Evolutionary conservation across 2,113 vertebrate species (phyloP), one percentile per base, ranked within the genome.

Genomic region (Origma solitaria): DNA sequence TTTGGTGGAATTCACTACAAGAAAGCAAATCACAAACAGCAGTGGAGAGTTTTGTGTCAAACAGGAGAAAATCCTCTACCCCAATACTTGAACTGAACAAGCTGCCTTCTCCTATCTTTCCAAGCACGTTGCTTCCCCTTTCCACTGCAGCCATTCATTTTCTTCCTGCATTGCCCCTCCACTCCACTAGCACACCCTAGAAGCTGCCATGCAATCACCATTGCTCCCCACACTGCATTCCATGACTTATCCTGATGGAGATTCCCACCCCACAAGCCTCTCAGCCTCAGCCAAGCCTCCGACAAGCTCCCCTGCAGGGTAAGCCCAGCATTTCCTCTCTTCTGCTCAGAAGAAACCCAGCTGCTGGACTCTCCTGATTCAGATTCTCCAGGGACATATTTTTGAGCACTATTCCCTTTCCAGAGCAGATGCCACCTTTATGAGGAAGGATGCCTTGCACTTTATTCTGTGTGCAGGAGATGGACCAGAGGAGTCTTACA

Each of bases 371-470:
- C 53, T 53, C 82, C 28, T n/a, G 22, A 19, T 44, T 71, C 30
- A 65, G 40, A 22, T 47, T 83, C 45, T 42, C 28, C 49, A 77
- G 35, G 35, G 50, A 71, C 4, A 58, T 18, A 7, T 40, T 44
- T n/a, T 47, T 54, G n/a, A 49, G 53, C 16, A 33, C 33, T 10
- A 24, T 42, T 53, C 15, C 82, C 19, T 49, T 91, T 91, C 87
- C 85, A 65, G 50, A 44, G 35, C 38, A n/a, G 72, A 69, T 45
- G 89, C n/a, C n/a, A 62, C 66, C 69, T 87, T 94, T 94, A 37
- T 75, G 78, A 75, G 82, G 66, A 83, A 44, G 50, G 56, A 53
- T 3, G 3, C 30, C 45, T 75, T 4, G 1, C 40, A 6, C 24
- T 58, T 38, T 44, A 60, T 69, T 64, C 11, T 11, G 35, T 69